phyloP scores from a whole-genome alignment of 2,888 invertebrate genomes.

The Drosophila rubida region DNA sequence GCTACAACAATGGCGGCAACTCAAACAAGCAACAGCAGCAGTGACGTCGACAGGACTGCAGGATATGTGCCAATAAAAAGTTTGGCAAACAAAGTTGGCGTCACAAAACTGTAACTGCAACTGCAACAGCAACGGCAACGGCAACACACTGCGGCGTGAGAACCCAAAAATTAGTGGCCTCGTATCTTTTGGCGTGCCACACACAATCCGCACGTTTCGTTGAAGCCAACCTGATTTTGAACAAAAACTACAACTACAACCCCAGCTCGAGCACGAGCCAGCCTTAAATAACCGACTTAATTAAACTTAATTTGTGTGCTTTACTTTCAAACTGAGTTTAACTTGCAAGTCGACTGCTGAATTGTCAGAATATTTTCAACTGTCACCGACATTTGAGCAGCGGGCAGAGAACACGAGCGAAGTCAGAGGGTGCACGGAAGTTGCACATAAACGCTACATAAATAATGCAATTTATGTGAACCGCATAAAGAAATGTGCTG shows the following conservation, averaged over 20 bases:
- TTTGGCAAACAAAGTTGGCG: constrained; percentile 80
- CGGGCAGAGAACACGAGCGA: neutral
- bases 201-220: constrained; percentile 24
- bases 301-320: constrained; percentile 72
- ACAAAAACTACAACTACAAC: neutral
- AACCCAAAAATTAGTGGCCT: constrained; percentile 58
- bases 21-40: constrained; percentile 25
- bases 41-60: constrained; percentile 37
- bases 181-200: constrained; percentile 39
- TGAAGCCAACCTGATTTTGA: constrained; percentile 41
- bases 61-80: constrained; percentile 81
- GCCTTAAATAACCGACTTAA: constrained; percentile 64
- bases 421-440: neutral
- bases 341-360: constrained; percentile 37
- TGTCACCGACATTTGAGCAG: constrained; percentile 47
- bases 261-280: constrained; percentile 8
- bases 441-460: constrained; percentile 68
- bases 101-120: constrained; percentile 75
- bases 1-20: constrained; percentile 12
- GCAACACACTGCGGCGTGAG: constrained; percentile 47
- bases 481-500: constrained; percentile 72
- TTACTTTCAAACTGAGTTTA: constrained; percentile 21
- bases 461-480: constrained; percentile 77
- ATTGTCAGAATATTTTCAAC: constrained; percentile 53
- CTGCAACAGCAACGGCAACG: neutral